Conservation (phyloP, 2,888 invertebrate genomes). For the Cosmia pyralina region DNA sequence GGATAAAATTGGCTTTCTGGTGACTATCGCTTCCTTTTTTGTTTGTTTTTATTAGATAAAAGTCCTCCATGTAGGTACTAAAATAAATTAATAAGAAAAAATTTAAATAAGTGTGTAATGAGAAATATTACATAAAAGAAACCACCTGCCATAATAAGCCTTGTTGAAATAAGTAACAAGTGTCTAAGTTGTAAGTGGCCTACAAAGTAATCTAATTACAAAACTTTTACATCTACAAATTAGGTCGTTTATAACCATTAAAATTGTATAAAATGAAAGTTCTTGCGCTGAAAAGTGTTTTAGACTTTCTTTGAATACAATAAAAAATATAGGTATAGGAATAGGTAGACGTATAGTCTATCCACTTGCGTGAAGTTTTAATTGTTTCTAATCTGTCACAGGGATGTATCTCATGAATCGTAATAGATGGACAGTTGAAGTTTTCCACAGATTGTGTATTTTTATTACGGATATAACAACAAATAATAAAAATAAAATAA, state of each 20-base stretch:
- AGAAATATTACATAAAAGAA: slow-evolving; percentile 15
- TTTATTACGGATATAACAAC: too few relatives aligned
- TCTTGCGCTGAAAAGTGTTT: slow-evolving; percentile 2
- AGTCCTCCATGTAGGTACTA: too few relatives aligned
- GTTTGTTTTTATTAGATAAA: too few relatives aligned
- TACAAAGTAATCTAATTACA: slow-evolving; percentile 42
- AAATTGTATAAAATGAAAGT: slow-evolving; percentile 24
- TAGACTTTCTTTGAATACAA: not conserved
- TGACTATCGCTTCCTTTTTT: too few relatives aligned
- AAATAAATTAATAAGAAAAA: too few relatives aligned
- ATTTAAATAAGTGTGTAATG: not conserved
- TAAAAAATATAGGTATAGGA: too few relatives aligned
- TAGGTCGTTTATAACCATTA: slow-evolving; percentile 40
- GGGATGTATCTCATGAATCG: too few relatives aligned
- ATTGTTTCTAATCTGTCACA: too few relatives aligned
- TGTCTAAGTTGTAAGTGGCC: slow-evolving; percentile 42
- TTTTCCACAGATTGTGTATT: too few relatives aligned
- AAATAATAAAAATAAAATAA: too few relatives aligned
- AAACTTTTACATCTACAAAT: slow-evolving; percentile 51
- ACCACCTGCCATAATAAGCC: slow-evolving; percentile 35
- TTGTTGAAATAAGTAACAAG: slow-evolving; percentile 34
- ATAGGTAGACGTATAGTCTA: not conserved
- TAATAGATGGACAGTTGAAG: too few relatives aligned
- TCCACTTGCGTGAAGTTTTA: not conserved
- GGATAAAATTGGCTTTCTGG: too few relatives aligned